These are phyloP conservation scores for Phyllostomus discolor DNA, from an alignment of 2,113 vertebrate genomes.

Conservation along the genomic window DNA sequence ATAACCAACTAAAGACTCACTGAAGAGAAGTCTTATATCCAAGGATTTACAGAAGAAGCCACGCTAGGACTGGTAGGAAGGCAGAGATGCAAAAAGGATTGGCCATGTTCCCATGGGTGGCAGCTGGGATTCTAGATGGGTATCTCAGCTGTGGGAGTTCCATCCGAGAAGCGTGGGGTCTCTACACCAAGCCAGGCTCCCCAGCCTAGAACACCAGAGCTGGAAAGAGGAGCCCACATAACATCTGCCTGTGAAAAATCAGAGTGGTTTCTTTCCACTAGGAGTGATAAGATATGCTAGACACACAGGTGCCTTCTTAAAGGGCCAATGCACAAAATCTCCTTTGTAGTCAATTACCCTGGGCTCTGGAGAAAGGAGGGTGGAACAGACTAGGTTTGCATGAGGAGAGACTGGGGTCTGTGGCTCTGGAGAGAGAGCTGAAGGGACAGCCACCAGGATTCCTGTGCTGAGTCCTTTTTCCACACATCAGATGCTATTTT, in stretches of 20 bases:
- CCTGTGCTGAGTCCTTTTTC: background rate
- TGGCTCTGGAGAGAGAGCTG: background rate
- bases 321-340: background rate
- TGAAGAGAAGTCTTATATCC: background rate
- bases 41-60: background rate
- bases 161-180: background rate
- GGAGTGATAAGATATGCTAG: background rate
- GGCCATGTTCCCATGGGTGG: background rate
- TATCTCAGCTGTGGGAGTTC: background rate
- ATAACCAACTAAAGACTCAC: background rate
- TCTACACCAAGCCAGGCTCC: background rate
- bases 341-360: background rate
- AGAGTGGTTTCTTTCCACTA: background rate
- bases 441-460: background rate
- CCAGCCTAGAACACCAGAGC: background rate
- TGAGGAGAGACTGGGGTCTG: too few relatives aligned
- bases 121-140: background rate
- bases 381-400: too few relatives aligned
- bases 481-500: background rate
- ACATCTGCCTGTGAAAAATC: background rate
- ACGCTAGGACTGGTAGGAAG: background rate
- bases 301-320: background rate
- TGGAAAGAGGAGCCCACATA: too few relatives aligned
- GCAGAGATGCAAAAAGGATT: background rate
- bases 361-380: background rate